Evolutionary conservation across 2,888 invertebrate species (phyloP), one percentile per base, ranked within the genome.

Genomic region (Andrena haemorrhoa): DNA sequence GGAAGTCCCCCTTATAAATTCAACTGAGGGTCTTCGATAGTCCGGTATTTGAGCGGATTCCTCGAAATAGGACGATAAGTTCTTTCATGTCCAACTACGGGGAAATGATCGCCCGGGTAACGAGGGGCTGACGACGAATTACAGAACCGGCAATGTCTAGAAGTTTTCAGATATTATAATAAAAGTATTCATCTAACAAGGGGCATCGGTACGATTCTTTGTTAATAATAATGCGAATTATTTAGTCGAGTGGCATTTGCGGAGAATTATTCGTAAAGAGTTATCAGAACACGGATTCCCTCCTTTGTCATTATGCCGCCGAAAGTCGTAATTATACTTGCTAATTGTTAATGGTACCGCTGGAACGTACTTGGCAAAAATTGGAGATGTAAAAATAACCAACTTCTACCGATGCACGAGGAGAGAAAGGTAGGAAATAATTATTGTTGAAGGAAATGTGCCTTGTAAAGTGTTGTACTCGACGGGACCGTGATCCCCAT

Each of bases 1-100:
- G 29, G 69, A 84, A 56, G 51, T 49, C 49, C 56, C 71, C 81
- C 79, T 86, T 86, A 87, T 88, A 89, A 89, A 89, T 89, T 85
- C 88, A 69, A 29, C 60, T 20, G n/a, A 65, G 70, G 70, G 71
- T 76, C 63, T 56, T 64, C 75, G 84, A 69, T 81, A 76, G 75
- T 49, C 66, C 60, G 76, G 72, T 56, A 70, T 74, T 82, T 65
- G 64, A 79, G 70, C 64, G 64, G 76, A 83, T 83, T 79, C 70
- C 76, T n/a, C 53, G 56, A 41, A 86, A 86, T 86, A 75, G 83
- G 23, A 85, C 75, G 41, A 77, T 83, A 78, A 81, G 64, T 79
- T 65, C 53, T 66, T 66, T 64, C 72, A 51, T 70, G 79, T 79
- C 73, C 68, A 63, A 79, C 68, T 72, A 83, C 83, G 83, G 82